A percentile compares a stretch with the other conserved stretches of the same genome.
These are phyloP conservation scores for Cyanoliseus patagonus DNA, from an alignment of 2,113 vertebrate species.

Conservation along the genomic window DNA sequence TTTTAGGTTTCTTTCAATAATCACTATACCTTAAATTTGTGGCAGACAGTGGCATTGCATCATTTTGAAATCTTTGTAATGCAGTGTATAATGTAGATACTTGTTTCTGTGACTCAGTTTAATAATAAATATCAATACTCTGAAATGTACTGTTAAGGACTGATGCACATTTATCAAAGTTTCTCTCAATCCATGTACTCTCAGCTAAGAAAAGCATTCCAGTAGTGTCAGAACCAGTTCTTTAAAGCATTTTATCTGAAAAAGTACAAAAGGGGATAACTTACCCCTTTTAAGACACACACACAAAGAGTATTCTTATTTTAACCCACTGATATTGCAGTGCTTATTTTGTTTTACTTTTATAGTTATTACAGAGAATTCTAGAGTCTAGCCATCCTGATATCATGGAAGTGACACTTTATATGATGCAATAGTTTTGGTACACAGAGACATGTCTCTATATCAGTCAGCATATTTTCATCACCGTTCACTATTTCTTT, in stretches of 20 bases:
- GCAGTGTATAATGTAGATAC: not conserved
- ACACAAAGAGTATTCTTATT: not conserved
- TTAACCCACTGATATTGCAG: not conserved
- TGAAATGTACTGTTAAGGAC: not conserved
- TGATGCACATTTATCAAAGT: not conserved
- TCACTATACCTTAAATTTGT: not conserved
- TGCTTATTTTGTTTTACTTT: not conserved
- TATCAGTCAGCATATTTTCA: not conserved
- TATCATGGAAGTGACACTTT: not conserved
- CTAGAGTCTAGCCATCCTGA: not conserved
- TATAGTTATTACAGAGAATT: not conserved
- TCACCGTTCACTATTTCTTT: not conserved
- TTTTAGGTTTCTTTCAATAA: not conserved
- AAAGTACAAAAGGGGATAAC: not conserved
- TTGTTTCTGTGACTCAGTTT: not conserved
- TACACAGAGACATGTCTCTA: not conserved
- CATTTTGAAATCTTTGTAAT: not conserved
- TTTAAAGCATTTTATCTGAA: not conserved
- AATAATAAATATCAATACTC: constrained; percentile 9
- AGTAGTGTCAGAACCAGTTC: not conserved
- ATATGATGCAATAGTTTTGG: not conserved
- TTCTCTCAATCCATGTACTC: not conserved
- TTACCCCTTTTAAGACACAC: not conserved
- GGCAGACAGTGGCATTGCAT: not conserved
- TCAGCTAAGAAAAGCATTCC: not conserved